These are phyloP conservation scores for Psilanteris sp. DNA, from an alignment of 1,140 invertebrate species.

Conservation along the genomic window DNA sequence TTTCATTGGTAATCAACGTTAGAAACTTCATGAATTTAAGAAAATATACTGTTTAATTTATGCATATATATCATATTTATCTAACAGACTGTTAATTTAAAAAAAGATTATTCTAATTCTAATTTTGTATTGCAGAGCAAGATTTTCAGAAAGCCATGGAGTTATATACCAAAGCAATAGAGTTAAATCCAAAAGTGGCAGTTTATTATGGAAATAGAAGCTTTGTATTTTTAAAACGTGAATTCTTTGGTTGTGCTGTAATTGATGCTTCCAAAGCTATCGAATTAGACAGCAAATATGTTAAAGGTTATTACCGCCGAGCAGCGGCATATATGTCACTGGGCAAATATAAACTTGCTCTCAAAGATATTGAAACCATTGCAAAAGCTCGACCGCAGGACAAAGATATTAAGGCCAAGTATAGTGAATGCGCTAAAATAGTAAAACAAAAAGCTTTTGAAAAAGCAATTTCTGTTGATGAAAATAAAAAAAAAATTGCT, in stretches of 20 bases:
- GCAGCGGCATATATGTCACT: conserved; percentile 98
- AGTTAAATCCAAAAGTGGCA: conserved; percentile 89
- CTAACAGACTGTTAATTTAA: no score
- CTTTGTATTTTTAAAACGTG: conserved; percentile 94
- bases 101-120: no score
- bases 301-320: conserved; percentile 97
- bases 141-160: conserved; percentile 93
- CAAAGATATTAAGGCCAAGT: conserved; percentile 96
- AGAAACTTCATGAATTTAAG: no score
- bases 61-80: no score
- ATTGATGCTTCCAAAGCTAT: conserved; percentile 95
- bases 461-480: conserved; percentile 97
- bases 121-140: conserved; percentile 85
- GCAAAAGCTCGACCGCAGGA: conserved; percentile 94
- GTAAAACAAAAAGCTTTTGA: conserved; percentile 97
- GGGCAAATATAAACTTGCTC: conserved; percentile 97
- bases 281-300: conserved; percentile 92
- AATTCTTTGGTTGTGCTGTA: conserved; percentile 96
- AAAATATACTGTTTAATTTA: no score
- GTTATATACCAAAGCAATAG: conserved; percentile 94
- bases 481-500: conserved; percentile 90
- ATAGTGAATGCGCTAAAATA: conserved; percentile 96
- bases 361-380: conserved; percentile 98
- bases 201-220: conserved; percentile 96
- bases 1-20: no score